These are phyloP conservation scores for Rhinoderma darwinii DNA, from an alignment of 2,113 vertebrate species.

Conservation along the genomic window DNA sequence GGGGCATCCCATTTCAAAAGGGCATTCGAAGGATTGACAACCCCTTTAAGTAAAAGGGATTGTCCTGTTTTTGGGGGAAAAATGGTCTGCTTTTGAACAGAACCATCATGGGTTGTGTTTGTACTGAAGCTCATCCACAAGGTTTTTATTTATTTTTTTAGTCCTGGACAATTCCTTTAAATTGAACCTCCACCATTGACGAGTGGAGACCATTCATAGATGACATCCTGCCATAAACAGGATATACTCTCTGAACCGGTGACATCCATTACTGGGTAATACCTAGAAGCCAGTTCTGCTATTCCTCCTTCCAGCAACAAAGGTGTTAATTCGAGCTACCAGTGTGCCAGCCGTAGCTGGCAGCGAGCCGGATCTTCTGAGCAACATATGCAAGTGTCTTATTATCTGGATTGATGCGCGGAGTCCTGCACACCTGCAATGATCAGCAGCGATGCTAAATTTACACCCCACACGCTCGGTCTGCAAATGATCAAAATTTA, in stretches of 20 bases:
- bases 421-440: not conserved
- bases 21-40: too few species aligned
- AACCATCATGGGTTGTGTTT: too few species aligned
- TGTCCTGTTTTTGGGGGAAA: too few species aligned
- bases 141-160: too few species aligned
- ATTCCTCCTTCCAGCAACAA: not conserved
- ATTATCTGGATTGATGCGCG: slow-evolving; percentile 7
- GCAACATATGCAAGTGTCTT: slow-evolving; percentile 26
- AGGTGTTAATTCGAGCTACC: not conserved
- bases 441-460: not conserved
- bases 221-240: too few species aligned
- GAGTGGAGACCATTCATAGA: too few species aligned
- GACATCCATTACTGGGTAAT: not conserved
- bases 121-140: too few species aligned
- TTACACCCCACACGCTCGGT: not conserved
- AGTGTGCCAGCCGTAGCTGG: not conserved
- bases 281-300: not conserved
- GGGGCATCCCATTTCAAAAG: too few species aligned
- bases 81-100: too few species aligned
- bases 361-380: not conserved
- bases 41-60: too few species aligned
- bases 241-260: not conserved
- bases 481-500: not conserved
- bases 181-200: too few species aligned
- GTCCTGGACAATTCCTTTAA: too few species aligned